Evolutionary conservation across 2,888 invertebrate genomes (phyloP), one percentile per base, ranked within the genome.

Genomic region (Byasa hedistus): DNA sequence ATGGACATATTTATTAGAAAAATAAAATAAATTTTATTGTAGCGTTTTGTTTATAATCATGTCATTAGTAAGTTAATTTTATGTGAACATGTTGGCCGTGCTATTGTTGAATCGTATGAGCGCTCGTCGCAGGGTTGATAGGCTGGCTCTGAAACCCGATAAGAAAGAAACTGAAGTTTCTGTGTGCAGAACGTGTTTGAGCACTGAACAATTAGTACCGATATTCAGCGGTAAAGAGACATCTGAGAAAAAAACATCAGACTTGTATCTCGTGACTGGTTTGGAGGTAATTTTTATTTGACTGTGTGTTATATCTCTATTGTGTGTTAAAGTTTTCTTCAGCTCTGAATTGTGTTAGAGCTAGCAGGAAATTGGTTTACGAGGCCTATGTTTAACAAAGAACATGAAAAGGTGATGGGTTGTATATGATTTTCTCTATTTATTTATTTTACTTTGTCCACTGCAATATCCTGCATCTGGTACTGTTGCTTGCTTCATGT

Each of bases 161-260:
- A 36, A 22, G 17, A 69, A 73, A 22, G n/a, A 54, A 0, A n/a
- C 65, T 12, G 70, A 67, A 17, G 60, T 57, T 10, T 70, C 71
- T 4, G 75, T 70, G 67, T 87, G 86, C 65, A 78, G 86, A 57
- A 86, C 87, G n/a, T 87, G 87, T 64, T 69, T 87, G 21, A 74
- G 70, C 22, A 84, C 80, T 1, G 78, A 82, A 10, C 76, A 79
- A 27, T 69, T 87, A 54, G 76, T 75, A n/a, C 69, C 77, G 0
- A 82, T 86, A 73, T 87, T 87, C 69, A 68, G 68, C 19, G 75
- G 73, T 65, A 81, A 79, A 72, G 81, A 83, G 15, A 69, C 66
- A 1, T 76, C 75, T 15, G 72, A 78, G 23, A 87, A 82, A 64
- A 73, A 78, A 0, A 72, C 85, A 0, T 72, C 81, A 2, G 83